phyloP scores from a whole-genome alignment of 1,140 invertebrate genomes.

The Idris sp. region DNA sequence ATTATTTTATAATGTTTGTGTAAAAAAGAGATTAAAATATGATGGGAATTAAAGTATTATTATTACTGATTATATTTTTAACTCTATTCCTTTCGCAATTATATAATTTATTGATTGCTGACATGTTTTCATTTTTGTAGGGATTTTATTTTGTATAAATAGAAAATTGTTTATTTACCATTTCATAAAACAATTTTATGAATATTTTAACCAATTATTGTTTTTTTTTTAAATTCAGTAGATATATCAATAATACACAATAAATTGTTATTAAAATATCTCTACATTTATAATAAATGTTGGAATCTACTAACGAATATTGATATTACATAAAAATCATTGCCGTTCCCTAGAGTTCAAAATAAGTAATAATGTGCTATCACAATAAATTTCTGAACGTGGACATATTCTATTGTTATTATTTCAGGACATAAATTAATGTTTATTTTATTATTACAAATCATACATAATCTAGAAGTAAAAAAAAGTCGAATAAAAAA shows the following conservation, averaged over 20 bases:
- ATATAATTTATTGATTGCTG: too few species aligned
- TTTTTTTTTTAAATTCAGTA: too few species aligned
- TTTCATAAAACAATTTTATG: too few species aligned
- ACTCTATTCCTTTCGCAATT: too few species aligned
- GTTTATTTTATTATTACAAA: slow-evolving; percentile 19
- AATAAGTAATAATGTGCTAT: slow-evolving; percentile 60
- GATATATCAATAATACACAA: slow-evolving; percentile 1
- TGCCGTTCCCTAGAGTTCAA: slow-evolving; percentile 25
- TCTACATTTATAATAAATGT: slow-evolving; percentile 12
- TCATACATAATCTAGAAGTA: slow-evolving; percentile 27
- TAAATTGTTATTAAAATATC: slow-evolving; percentile 24
- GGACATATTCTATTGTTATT: slow-evolving; percentile 20
- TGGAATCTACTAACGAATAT: slow-evolving; percentile 13
- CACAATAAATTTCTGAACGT: slow-evolving; percentile 43
- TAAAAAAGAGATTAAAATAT: too few species aligned
- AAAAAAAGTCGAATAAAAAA: slow-evolving; percentile 30
- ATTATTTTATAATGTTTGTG: too few species aligned
- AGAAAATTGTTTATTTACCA: too few species aligned
- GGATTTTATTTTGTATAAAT: too few species aligned
- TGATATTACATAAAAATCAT: slow-evolving; percentile 30
- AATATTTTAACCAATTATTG: too few species aligned
- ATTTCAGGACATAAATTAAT: slow-evolving; percentile 22
- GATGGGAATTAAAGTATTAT: too few species aligned
- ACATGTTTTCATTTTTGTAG: too few species aligned
- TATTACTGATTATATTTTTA: too few species aligned